Percentiles rank a stretch among this genome's conserved stretches.
These are phyloP conservation scores for Rhodophaea formosa DNA, from an alignment of 2,888 invertebrate genomes.

Conservation along the genomic window DNA sequence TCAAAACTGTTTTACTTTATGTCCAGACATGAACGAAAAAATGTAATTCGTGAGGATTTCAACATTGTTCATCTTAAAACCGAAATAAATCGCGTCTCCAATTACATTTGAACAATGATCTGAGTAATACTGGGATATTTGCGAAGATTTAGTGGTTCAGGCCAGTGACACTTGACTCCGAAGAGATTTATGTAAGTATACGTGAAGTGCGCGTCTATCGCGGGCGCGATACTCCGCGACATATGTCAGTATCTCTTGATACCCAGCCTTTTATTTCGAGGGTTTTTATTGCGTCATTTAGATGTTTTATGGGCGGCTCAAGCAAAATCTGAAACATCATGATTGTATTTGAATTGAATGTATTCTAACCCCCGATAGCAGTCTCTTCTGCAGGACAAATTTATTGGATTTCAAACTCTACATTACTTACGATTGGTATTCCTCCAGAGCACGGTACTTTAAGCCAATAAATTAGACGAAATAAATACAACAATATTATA, in stretches of 20 bases:
- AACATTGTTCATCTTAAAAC: conserved; percentile 16
- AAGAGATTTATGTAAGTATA: conserved; percentile 51
- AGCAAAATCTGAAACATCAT: conserved; percentile 20
- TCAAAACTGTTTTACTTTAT: conserved; percentile 2
- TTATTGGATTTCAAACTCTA: neutral
- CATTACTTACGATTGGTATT: neutral
- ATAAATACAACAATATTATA: neutral
- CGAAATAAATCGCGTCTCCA: conserved; percentile 22
- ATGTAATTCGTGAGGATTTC: conserved; percentile 17
- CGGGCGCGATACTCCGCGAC: neutral
- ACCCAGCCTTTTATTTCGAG: conserved; percentile 31
- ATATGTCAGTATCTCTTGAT: conserved; percentile 28
- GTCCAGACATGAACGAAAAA: conserved; percentile 10
- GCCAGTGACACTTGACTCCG: conserved; percentile 45
- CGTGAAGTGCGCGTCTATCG: conserved; percentile 8
- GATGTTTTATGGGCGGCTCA: conserved; percentile 18
- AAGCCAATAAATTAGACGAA: neutral
- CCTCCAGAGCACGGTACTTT: conserved; percentile 5
- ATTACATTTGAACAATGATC: conserved; percentile 36
- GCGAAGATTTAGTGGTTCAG: conserved; percentile 48
- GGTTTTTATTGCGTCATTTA: conserved; percentile 28
- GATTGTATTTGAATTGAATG: conserved; percentile 14
- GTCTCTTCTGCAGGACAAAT: neutral
- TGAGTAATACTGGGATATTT: conserved; percentile 40
- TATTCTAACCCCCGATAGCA: neutral